Evolutionary conservation across 2,797 vertebrate genomes (phyloP).

Genomic region (Eulemur rubriventer): DNA sequence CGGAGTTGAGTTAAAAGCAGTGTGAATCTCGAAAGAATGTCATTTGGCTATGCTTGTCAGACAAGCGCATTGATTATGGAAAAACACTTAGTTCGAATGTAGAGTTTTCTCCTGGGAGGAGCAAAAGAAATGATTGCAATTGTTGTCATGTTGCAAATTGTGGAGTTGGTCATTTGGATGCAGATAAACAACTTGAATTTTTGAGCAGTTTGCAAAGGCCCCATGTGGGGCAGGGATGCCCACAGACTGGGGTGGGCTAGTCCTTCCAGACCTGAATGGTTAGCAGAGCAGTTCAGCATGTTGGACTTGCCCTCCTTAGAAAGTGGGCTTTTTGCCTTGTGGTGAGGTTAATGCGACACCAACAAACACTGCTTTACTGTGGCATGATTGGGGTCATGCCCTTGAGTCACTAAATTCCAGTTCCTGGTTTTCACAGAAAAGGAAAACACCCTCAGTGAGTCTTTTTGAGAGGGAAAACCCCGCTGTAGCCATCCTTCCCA

Average conservation of each 20-base stretch:
- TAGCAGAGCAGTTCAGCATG: fast-evolving
- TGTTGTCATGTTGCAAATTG: background rate
- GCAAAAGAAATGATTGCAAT: background rate
- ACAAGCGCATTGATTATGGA: constrained; percentile 36
- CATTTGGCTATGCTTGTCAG: constrained; percentile 36
- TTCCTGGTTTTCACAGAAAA: background rate
- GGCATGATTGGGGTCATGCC: background rate
- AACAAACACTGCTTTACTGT: background rate
- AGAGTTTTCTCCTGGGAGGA: background rate
- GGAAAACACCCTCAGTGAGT: background rate
- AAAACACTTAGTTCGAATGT: constrained; percentile 16
- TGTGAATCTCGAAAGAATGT: constrained; percentile 27
- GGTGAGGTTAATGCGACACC: background rate
- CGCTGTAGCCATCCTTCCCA: background rate
- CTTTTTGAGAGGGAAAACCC: background rate
- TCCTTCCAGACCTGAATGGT: background rate
- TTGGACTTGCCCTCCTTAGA: background rate
- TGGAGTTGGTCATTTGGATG: background rate
- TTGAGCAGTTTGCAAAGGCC: background rate
- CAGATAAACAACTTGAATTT: background rate
- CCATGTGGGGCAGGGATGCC: fast-evolving
- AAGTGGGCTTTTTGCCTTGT: background rate
- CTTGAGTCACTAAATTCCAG: background rate
- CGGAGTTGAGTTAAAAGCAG: background rate
- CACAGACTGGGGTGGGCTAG: fast-evolving